Conservation (phyloP, 1,140 invertebrate genomes). For the Macrobrachium nipponense region DNA sequence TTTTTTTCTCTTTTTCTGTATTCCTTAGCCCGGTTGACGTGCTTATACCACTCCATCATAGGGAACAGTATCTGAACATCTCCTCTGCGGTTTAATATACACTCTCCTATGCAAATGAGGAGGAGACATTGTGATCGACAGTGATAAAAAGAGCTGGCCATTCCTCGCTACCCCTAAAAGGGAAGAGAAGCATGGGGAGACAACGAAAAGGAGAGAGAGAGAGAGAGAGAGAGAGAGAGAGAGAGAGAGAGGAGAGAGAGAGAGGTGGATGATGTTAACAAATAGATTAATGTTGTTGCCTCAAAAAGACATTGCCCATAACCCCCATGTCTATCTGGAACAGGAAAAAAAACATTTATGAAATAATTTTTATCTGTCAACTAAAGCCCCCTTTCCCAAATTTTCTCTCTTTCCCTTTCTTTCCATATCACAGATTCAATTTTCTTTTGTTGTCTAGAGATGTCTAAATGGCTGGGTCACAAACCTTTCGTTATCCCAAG, state of each 20-base stretch:
- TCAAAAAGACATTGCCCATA: too few species aligned
- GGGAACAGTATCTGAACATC: constrained; percentile 45
- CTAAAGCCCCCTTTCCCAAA: background rate
- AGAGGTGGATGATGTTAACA: background rate
- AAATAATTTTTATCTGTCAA: background rate
- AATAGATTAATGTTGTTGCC: background rate
- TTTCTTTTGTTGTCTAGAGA: too few species aligned
- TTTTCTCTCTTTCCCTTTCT: background rate
- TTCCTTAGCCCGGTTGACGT: constrained; percentile 1
- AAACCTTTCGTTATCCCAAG: background rate
- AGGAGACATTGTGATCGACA: constrained; percentile 32
- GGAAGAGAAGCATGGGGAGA: background rate
- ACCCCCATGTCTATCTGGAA: too few species aligned
- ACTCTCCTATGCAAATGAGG: constrained; percentile 51
- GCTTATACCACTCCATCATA: constrained; percentile 46
- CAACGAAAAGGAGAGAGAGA: constrained; percentile 8
- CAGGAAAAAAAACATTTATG: too few species aligned
- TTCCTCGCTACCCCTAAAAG: constrained; percentile 1
- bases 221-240: background rate
- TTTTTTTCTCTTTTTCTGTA: too few species aligned
- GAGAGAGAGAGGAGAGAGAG: background rate
- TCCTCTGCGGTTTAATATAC: constrained; percentile 36
- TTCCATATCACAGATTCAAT: too few species aligned
- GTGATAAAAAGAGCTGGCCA: too few species aligned
- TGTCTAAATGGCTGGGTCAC: too few species aligned